Evolutionary conservation across 2,797 vertebrate species (phyloP).

Genomic region (Ctenopoma kingsleyae): DNA sequence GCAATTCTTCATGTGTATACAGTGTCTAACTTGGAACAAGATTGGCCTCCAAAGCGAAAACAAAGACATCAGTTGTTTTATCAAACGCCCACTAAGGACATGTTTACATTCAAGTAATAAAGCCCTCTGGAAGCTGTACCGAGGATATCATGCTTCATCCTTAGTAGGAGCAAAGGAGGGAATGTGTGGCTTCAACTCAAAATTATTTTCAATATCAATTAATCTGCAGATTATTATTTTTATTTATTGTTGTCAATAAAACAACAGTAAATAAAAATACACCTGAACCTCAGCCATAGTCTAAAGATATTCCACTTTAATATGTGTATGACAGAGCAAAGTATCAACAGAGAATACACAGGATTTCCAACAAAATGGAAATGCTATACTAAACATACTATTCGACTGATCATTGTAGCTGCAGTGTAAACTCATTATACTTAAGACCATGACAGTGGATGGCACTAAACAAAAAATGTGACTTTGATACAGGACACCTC

Average conservation of each 20-base stretch:
- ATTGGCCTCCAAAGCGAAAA: neutral
- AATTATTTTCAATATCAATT: neutral
- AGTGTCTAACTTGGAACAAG: neutral
- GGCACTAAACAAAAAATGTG: neutral
- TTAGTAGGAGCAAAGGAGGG: neutral
- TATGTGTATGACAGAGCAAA: neutral
- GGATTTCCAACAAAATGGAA: no score
- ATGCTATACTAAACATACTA: no score
- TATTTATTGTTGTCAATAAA: neutral
- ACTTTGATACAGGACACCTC: neutral
- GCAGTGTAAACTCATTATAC: neutral
- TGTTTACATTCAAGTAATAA: neutral
- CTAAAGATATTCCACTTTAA: no score
- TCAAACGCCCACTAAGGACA: neutral
- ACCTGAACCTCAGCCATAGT: no score
- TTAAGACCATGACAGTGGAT: neutral
- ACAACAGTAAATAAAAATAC: no score
- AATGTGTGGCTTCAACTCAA: neutral
- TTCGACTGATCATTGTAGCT: neutral
- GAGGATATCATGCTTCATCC: neutral
- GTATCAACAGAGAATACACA: neutral
- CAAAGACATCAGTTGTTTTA: neutral
- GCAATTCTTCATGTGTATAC: neutral
- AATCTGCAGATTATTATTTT: neutral
- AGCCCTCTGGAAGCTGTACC: neutral